Conservation (phyloP, 2,888 invertebrate genomes). For the Limenitis camilla region DNA sequence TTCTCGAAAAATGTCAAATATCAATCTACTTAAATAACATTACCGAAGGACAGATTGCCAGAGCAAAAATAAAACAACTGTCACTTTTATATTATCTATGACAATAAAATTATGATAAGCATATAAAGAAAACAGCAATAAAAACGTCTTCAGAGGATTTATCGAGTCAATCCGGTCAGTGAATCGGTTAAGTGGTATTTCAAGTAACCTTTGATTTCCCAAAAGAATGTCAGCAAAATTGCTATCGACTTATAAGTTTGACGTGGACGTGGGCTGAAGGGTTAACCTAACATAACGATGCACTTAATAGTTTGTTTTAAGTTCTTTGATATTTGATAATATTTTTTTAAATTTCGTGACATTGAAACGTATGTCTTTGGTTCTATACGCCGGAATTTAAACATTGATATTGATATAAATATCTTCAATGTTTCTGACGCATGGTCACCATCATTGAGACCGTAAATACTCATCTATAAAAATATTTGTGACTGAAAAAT, state of each 20-base stretch:
- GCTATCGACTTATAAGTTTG: constrained; percentile 22
- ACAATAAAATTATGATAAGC: constrained; percentile 22
- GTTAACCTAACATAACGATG: constrained; percentile 18
- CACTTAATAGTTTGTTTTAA: constrained; percentile 15
- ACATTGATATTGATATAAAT: too few species aligned
- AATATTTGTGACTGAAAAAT: too few species aligned
- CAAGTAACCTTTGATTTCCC: constrained; percentile 29
- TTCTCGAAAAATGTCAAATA: too few species aligned
- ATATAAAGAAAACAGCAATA: constrained; percentile 24
- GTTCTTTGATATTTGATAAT: not conserved
- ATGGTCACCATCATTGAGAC: too few species aligned
- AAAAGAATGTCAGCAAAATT: constrained; percentile 25
- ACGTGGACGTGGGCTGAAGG: constrained; percentile 22
- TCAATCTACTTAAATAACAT: too few species aligned
- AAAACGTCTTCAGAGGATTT: constrained; percentile 26
- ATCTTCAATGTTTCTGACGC: too few species aligned
- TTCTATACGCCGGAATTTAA: too few species aligned
- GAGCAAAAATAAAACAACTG: too few species aligned
- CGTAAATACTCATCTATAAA: too few species aligned
- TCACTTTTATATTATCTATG: not conserved
- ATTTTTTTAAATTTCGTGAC: not conserved
- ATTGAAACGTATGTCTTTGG: too few species aligned
- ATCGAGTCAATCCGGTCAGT: constrained; percentile 27
- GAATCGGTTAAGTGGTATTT: constrained; percentile 28
- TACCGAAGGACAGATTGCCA: too few species aligned